Percentiles rank a stretch among this genome's conserved stretches.
These are phyloP conservation scores for Rhogogaster chlorosoma DNA, from an alignment of 2,888 invertebrate genomes.

Conservation along the genomic window DNA sequence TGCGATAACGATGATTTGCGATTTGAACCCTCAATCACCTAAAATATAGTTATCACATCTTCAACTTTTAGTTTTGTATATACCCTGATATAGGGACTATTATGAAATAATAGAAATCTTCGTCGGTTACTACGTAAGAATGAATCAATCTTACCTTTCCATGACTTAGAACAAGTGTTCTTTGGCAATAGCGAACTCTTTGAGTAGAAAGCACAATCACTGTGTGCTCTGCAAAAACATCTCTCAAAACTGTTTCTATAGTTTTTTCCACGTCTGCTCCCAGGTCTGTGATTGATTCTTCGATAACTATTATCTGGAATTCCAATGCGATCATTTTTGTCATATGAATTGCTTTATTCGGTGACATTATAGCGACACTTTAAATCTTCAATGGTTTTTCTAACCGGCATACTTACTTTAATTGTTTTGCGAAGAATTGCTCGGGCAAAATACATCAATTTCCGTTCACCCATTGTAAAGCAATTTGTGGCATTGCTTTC, in stretches of 20 bases:
- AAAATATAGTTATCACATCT: background rate
- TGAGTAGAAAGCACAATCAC: conserved; percentile 63
- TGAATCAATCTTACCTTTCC: conserved; percentile 55
- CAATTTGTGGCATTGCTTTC: conserved; percentile 61
- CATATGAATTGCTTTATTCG: background rate
- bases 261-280: conserved; percentile 59
- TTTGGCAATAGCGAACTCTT: conserved; percentile 59
- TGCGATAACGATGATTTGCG: conserved; percentile 55
- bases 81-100: background rate
- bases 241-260: conserved; percentile 62
- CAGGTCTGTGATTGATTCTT: conserved; percentile 60
- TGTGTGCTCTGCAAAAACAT: conserved; percentile 63
- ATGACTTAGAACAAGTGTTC: conserved; percentile 54
- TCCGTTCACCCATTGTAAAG: conserved; percentile 62
- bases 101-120: background rate
- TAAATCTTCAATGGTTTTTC: background rate
- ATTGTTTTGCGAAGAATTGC: conserved; percentile 60
- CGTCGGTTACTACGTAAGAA: background rate
- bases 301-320: conserved; percentile 64
- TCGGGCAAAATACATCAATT: conserved; percentile 63
- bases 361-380: background rate
- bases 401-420: conserved; percentile 57
- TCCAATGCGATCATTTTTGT: conserved; percentile 8
- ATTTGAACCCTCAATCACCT: conserved; percentile 51
- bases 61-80: background rate